Base-by-base conservation (phyloP, 2,888 invertebrate species). In the Agelastica alni region DNA sequence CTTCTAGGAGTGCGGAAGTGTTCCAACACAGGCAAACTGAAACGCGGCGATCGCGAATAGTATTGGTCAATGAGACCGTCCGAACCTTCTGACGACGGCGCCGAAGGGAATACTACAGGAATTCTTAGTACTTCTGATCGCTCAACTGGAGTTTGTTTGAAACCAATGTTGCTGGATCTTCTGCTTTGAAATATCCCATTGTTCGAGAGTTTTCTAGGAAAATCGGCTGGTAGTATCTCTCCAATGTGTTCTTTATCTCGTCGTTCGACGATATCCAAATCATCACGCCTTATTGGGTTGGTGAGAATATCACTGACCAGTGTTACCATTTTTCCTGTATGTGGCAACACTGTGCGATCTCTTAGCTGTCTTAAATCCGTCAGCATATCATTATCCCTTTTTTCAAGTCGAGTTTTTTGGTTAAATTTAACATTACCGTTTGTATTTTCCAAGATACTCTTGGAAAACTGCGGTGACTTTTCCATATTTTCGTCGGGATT, bases 171-270 rank as follows among this genome's bases (percentile, higher is more conserved):
- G 12, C 14, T 47, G n/a, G 31, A 18, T 26, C 22, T 20, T 42
- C 43, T 22, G 7, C 10, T 3, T 10, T 16, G 18, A 7, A 41
- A 43, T 20, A 37, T 9, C 2, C 31, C 26, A 6, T 30, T 36
- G 28, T 31, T 17, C 10, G 47, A 36, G 5, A 41, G 26, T 4
- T 42, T 49, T 30, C 65, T 57, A 14, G 67, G 61, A 51, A 68
- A 74, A 59, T 69, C 62, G 2, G 70, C 59, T 4, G 75, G 75
- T 42, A 77, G 58, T 41, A 77, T 77, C 63, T 77, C 77, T 2
- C 77, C 77, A 34, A 77, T 76, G 48, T 77, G 77, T 58, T 77
- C 77, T 39, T 74, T 63, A 32, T 69, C 69, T 14, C 60, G 63
- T 10, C 62, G 63, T 42, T 65, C 61, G 2, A 55, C 62, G 3